These are phyloP conservation scores for Engraulis encrasicolus DNA, from an alignment of 2,113 vertebrate species.

Conservation along the genomic window DNA sequence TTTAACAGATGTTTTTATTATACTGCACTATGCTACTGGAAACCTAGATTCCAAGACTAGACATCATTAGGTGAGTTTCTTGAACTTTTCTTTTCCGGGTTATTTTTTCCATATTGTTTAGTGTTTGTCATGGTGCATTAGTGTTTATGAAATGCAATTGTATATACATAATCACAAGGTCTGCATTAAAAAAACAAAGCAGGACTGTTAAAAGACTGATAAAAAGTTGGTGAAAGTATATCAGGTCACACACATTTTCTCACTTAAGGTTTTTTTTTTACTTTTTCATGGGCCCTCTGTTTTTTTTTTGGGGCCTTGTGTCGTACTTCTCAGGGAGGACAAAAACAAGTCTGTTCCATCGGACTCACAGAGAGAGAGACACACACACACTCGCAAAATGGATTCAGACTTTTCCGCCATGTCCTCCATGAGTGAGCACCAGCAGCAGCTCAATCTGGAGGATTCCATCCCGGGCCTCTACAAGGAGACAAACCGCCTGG, in stretches of 20 bases:
- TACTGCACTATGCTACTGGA: not conserved
- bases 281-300: not conserved
- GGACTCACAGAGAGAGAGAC: too few relatives aligned
- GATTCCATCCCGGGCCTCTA: slow-evolving; percentile 84
- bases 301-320: not conserved
- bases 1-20: not conserved
- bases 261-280: too few relatives aligned
- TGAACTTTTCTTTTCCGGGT: too few relatives aligned
- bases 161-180: too few relatives aligned
- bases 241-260: not conserved
- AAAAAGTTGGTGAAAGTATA: too few relatives aligned
- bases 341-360: not conserved
- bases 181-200: too few relatives aligned
- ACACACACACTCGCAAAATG: not conserved
- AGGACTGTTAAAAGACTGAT: too few relatives aligned
- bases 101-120: too few relatives aligned
- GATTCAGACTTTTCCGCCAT: slow-evolving; percentile 80
- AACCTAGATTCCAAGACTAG: not conserved
- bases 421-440: slow-evolving; percentile 84
- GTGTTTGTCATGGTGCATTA: too few relatives aligned
- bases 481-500: slow-evolving; percentile 87
- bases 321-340: not conserved
- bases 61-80: slow-evolving; percentile 1
- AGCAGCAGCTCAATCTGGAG: slow-evolving; percentile 71
- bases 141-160: too few relatives aligned